A percentile compares a stretch with the other conserved stretches of the same genome.
These are phyloP conservation scores for Philonicus albiceps DNA, from an alignment of 2,888 invertebrate genomes.

Conservation along the genomic window DNA sequence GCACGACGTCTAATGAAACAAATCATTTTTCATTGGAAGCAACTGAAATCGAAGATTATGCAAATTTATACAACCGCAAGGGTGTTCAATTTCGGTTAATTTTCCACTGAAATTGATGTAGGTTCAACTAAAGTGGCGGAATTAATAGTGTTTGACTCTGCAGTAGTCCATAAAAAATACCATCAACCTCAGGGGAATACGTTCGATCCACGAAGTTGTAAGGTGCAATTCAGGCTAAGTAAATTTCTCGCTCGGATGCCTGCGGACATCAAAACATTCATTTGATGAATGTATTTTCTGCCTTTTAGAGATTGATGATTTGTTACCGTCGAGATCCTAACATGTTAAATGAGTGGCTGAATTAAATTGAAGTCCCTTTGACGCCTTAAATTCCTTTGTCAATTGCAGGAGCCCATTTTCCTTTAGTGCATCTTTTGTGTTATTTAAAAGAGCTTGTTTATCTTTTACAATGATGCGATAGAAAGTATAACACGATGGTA, in stretches of 20 bases:
- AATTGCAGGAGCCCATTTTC: neutral
- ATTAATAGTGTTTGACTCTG: constrained; percentile 24
- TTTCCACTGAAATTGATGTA: constrained; percentile 24
- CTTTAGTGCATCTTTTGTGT: neutral
- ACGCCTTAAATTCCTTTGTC: constrained; percentile 4
- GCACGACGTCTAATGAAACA: constrained; percentile 29
- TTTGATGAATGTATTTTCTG: constrained; percentile 23
- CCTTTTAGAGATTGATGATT: constrained; percentile 32
- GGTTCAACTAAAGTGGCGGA: constrained; percentile 28
- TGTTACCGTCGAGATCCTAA: neutral
- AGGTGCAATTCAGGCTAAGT: neutral
- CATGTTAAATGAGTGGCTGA: constrained; percentile 27
- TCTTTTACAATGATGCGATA: too few species aligned
- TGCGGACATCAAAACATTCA: neutral
- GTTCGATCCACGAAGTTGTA: neutral
- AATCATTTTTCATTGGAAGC: constrained; percentile 39
- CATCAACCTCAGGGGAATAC: neutral
- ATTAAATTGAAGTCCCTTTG: neutral
- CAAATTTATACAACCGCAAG: constrained; percentile 12
- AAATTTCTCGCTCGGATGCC: neutral
- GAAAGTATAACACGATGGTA: too few species aligned
- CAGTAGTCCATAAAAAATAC: neutral
- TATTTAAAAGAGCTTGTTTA: neutral
- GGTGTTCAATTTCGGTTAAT: neutral
- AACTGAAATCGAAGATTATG: constrained; percentile 32